Base-by-base conservation (phyloP, 2,113 vertebrate species). In the Ceyx melanurus region DNA sequence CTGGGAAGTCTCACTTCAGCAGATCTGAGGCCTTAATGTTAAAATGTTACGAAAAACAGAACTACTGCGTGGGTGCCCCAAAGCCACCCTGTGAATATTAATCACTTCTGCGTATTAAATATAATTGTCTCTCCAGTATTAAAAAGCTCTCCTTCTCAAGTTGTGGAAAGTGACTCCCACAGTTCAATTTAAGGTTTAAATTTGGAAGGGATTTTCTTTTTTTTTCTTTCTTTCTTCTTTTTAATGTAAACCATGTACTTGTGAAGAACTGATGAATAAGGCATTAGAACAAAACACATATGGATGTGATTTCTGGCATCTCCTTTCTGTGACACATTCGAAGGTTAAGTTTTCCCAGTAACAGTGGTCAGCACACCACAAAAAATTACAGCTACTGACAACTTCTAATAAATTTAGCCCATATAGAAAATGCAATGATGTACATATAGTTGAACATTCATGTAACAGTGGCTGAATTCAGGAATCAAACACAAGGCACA, bases 11-110 rank as follows among this genome's bases (percentile, higher is more conserved):
- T 94, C 10, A 0, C 86, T 75, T 93, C 64, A 56, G 84, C 60
- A 82, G 66, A 86, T 74, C 86, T 60, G 57, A 95, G 23, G 57
- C 76, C 65, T 57, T 17, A 21, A 56, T 75, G 92, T 82, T 86
- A 85, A 90, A 92, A 29, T 2, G 66, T 12, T 62, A 88, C 37
- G 2, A 74, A 92, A 86, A 76, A 22, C 92, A 90, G 86, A 94
- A 79, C 37, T 82, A 80, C 94, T 95, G 85, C 50, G 89, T 96
- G 92, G 95, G 89, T 89, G 92, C 92, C 82, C 92, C 89, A 72
- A 73, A 94, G 83, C 68, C 92, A 78, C 93, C 64, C 90, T 22
- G 81, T 21, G 79, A 91, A 90, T 92, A 66, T 90, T 90, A 79
- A 89, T 43, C 23, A 2, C 81, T 82, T 46, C 22, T 42, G 48